Percentiles rank a stretch among this genome's conserved stretches.
Evolutionary conservation across 2,888 invertebrate species (phyloP).

Genomic region (Orgyia antiqua): DNA sequence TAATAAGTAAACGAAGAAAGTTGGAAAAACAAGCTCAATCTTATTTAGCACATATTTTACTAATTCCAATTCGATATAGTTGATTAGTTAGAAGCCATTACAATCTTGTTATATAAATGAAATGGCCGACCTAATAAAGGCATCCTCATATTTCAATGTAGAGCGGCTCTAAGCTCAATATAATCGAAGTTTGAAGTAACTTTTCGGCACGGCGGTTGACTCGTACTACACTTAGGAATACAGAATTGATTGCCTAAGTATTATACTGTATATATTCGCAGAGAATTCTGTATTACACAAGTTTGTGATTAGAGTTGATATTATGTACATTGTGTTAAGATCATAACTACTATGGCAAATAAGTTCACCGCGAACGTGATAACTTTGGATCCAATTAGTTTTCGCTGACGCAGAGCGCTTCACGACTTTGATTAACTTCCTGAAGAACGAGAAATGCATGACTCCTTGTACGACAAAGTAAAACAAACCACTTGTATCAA

Average conservation of each 20-base stretch:
- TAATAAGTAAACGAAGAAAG: too few species aligned
- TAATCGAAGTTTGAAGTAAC: constrained; percentile 56
- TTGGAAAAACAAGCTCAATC: too few species aligned
- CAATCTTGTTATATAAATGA: constrained; percentile 41
- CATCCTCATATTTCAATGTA: constrained; percentile 63
- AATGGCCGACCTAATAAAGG: constrained; percentile 29
- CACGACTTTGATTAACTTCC: constrained; percentile 61
- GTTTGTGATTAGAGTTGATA: constrained; percentile 32
- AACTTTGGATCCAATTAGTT: constrained; percentile 70
- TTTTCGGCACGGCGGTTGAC: constrained; percentile 48
- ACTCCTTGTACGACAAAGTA: too few species aligned
- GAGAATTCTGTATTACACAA: constrained; percentile 33
- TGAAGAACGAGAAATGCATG: constrained; percentile 44
- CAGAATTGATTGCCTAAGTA: constrained; percentile 22
- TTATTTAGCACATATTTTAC: too few species aligned
- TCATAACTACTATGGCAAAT: constrained; percentile 60
- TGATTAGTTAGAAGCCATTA: constrained; percentile 17
- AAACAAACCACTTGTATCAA: too few species aligned
- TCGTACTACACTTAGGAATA: constrained; percentile 37
- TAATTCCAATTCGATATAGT: too few species aligned
- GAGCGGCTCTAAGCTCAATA: constrained; percentile 45
- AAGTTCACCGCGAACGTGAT: constrained; percentile 47
- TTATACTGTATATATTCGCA: constrained; percentile 3
- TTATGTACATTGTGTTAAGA: constrained; percentile 57
- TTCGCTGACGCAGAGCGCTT: constrained; percentile 48